phyloP scores from a whole-genome alignment of 2,888 invertebrate genomes.

The Tetramorium bicarinatum region DNA sequence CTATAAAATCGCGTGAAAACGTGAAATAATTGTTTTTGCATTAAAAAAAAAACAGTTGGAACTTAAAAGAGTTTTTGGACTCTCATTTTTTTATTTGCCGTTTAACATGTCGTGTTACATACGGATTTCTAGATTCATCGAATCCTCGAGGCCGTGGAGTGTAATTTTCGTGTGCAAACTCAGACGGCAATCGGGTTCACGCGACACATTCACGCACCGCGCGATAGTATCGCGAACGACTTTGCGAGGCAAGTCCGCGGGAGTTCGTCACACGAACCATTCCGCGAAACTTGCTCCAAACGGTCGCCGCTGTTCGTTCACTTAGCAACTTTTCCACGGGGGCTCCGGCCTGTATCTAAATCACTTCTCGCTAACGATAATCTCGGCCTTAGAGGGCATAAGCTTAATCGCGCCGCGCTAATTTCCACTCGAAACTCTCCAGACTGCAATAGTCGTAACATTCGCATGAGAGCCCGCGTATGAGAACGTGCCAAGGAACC shows the following conservation, averaged over 20 bases:
- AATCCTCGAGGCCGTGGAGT: not conserved
- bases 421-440: constrained; percentile 76
- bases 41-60: not conserved
- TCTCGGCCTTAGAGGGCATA: constrained; percentile 70
- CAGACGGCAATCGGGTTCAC: constrained; percentile 29
- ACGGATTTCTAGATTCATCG: constrained; percentile 1
- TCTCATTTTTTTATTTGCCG: not conserved
- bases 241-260: constrained; percentile 28
- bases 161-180: constrained; percentile 35
- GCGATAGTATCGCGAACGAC: constrained; percentile 39
- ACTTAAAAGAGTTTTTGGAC: not conserved
- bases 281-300: constrained; percentile 43
- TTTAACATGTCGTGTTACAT: not conserved
- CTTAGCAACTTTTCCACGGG: constrained; percentile 62
- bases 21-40: not conserved
- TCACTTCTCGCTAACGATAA: constrained; percentile 77
- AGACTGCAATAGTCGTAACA: constrained; percentile 77
- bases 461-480: constrained; percentile 72
- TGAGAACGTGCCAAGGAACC: constrained; percentile 78
- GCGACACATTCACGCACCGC: constrained; percentile 44
- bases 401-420: constrained; percentile 76
- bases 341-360: constrained; percentile 66
- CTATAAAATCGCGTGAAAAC: not conserved
- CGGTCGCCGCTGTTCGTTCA: constrained; percentile 33
- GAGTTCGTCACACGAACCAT: constrained; percentile 51